Conservation (phyloP, 2,113 vertebrate genomes). For the Tilapia sparmanii region DNA sequence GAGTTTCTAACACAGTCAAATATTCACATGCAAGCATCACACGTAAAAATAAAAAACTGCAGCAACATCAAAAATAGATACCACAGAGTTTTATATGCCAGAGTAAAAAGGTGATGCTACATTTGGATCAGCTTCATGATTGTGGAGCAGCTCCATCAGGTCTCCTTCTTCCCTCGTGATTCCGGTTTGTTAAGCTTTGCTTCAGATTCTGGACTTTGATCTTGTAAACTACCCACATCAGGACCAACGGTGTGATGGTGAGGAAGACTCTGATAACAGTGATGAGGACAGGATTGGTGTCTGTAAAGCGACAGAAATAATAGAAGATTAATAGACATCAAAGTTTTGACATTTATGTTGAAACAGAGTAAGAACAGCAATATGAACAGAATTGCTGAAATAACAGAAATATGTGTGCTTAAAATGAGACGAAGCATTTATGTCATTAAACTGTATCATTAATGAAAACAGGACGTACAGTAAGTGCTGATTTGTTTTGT, state of each 20-base stretch:
- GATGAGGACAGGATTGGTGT: too few relatives aligned
- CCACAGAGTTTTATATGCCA: neutral
- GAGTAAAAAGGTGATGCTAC: neutral
- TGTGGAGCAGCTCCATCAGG: neutral
- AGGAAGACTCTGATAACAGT: too few relatives aligned
- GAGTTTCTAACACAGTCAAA: neutral
- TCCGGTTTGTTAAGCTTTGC: neutral
- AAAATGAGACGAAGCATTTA: neutral
- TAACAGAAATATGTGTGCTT: neutral
- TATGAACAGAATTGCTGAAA: too few relatives aligned
- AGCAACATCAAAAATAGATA: neutral
- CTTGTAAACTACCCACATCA: too few relatives aligned
- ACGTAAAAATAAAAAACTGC: neutral
- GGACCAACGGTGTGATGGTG: too few relatives aligned
- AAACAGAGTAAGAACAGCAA: too few relatives aligned
- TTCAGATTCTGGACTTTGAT: too few relatives aligned
- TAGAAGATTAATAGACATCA: too few relatives aligned
- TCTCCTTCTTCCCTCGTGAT: neutral
- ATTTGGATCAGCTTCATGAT: neutral
- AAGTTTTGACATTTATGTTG: too few relatives aligned
- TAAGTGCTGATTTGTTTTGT: accelerated
- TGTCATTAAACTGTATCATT: neutral
- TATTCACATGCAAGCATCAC: neutral
- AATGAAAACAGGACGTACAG: slow-evolving; percentile 22
- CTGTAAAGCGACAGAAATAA: too few relatives aligned